Conservation (phyloP, 2,888 invertebrate species). For the Cryptocephalus primarius region DNA sequence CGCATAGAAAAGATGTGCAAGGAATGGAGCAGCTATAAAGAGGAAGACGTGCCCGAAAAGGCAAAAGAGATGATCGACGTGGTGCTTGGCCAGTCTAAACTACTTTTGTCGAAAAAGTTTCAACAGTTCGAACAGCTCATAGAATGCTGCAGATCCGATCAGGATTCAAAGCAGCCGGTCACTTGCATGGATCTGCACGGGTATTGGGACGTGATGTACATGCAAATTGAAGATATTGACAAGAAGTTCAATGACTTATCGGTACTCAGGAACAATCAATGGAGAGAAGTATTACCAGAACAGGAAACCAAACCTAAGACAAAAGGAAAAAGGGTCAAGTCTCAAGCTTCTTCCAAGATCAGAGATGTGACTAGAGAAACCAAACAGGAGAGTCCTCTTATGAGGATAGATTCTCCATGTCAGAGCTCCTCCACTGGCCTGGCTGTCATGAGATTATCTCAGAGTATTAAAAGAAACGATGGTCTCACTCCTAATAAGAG, state of each 20-base stretch:
- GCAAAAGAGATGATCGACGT: constrained; percentile 51
- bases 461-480: constrained; percentile 17
- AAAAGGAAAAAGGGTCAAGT: constrained; percentile 8
- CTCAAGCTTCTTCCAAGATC: constrained; percentile 16
- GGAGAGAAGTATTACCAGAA: constrained; percentile 39
- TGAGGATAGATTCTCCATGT: neutral
- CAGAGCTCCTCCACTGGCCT: constrained; percentile 21
- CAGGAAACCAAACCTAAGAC: neutral
- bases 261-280: constrained; percentile 35
- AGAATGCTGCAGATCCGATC: neutral
- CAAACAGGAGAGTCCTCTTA: neutral
- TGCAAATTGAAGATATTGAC: constrained; percentile 62
- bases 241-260: constrained; percentile 46
- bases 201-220: constrained; percentile 79
- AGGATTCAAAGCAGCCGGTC: constrained; percentile 32
- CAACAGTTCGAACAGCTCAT: constrained; percentile 39
- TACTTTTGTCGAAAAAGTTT: constrained; percentile 67
- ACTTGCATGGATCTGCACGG: constrained; percentile 66
- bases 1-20: constrained; percentile 44
- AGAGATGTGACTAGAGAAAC: constrained; percentile 20
- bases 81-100: constrained; percentile 66
- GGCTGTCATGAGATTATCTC: constrained; percentile 23
- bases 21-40: constrained; percentile 43
- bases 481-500: constrained; percentile 22
- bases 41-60: constrained; percentile 38